Evolutionary conservation across 2,888 invertebrate species (phyloP).

Genomic region (Agrotis clavis): DNA sequence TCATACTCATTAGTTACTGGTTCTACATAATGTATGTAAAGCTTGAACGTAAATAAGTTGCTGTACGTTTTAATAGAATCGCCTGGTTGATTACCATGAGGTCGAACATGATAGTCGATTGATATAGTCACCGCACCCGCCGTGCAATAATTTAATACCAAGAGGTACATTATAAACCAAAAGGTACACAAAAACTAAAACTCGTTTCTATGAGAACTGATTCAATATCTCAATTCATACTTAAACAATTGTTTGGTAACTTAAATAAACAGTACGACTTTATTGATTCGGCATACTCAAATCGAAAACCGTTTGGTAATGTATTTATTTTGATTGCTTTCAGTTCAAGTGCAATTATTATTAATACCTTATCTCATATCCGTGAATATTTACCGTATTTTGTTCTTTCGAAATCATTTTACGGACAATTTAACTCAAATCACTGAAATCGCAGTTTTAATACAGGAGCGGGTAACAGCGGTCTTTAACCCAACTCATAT

Average conservation of each 20-base stretch:
- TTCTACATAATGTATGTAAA: conserved; percentile 34
- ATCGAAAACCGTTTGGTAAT: conserved; percentile 51
- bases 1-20: conserved; percentile 34
- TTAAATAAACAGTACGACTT: conserved; percentile 50
- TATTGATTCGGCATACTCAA: conserved; percentile 57
- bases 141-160: conserved; percentile 39
- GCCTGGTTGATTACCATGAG: conserved; percentile 26
- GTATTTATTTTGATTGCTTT: conserved; percentile 62
- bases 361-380: conserved; percentile 56
- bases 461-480: conserved; percentile 75
- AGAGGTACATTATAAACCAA: conserved; percentile 23
- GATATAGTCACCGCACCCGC: conserved; percentile 30
- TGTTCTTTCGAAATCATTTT: conserved; percentile 75
- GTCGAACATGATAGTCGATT: conserved; percentile 28
- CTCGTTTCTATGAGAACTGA: conserved; percentile 40
- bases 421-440: conserved; percentile 83
- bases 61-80: conserved; percentile 22
- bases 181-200: conserved; percentile 36
- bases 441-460: conserved; percentile 76
- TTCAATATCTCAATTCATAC: conserved; percentile 47
- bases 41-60: conserved; percentile 27
- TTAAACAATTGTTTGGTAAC: conserved; percentile 24
- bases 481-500: conserved; percentile 79
- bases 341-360: conserved; percentile 56
- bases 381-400: conserved; percentile 62